phyloP scores from a whole-genome alignment of 1,140 invertebrate species.

The Sitodiplosis mosellana region DNA sequence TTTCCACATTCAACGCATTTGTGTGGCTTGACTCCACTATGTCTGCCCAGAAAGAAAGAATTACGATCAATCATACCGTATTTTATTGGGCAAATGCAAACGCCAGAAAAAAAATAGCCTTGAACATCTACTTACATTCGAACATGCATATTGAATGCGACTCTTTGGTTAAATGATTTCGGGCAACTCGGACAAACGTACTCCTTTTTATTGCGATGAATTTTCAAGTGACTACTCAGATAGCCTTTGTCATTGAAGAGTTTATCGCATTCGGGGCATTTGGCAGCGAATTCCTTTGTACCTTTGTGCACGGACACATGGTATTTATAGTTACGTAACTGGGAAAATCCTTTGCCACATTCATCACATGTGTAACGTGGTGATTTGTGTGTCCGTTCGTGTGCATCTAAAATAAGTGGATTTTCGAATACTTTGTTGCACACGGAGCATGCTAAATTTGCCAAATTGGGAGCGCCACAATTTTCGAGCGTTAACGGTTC shows the following conservation, averaged over 20 bases:
- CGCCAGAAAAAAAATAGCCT: neutral
- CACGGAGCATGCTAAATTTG: constrained; percentile 19
- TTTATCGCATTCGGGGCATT: constrained; percentile 57
- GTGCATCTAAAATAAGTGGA: constrained; percentile 19
- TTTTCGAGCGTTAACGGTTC: no score
- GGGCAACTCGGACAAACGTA: constrained; percentile 54
- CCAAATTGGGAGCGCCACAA: neutral
- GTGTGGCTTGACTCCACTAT: constrained; percentile 51
- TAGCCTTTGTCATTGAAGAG: constrained; percentile 60
- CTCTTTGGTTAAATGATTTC: constrained; percentile 61
- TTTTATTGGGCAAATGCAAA: neutral
- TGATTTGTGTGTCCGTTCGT: constrained; percentile 27
- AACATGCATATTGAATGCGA: constrained; percentile 67
- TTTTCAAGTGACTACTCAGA: constrained; percentile 60
- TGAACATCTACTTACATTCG: constrained; percentile 48
- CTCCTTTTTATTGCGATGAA: constrained; percentile 55
- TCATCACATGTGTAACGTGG: constrained; percentile 54
- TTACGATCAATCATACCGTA: neutral
- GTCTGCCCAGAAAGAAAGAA: neutral
- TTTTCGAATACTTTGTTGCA: constrained; percentile 25
- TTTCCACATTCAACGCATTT: constrained; percentile 70
- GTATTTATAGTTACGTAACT: constrained; percentile 57
- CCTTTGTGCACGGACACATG: constrained; percentile 55
- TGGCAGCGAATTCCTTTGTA: constrained; percentile 52
- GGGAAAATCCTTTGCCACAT: constrained; percentile 61